These are phyloP conservation scores for Tortrix viridana DNA, from an alignment of 2,888 invertebrate species.

Conservation along the genomic window DNA sequence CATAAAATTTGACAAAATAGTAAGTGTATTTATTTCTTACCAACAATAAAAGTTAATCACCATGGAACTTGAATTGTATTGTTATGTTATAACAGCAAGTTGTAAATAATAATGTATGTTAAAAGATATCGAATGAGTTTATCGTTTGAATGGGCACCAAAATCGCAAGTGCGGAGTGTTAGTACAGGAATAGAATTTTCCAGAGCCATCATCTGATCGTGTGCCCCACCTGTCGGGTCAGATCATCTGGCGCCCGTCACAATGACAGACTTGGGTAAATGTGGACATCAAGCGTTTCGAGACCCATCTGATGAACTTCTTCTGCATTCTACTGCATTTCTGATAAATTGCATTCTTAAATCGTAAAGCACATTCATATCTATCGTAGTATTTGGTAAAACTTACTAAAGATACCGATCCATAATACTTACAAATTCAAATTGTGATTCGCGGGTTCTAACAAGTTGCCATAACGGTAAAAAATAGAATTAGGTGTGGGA, in stretches of 20 bases:
- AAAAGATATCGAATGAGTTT: not conserved
- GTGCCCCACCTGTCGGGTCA: constrained; percentile 59
- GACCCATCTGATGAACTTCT: too few relatives aligned
- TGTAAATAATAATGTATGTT: not conserved
- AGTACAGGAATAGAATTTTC: constrained; percentile 57
- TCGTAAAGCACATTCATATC: too few relatives aligned
- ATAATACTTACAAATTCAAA: too few relatives aligned
- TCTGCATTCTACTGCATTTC: too few relatives aligned
- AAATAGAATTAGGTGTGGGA: too few relatives aligned
- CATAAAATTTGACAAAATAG: constrained; percentile 7
- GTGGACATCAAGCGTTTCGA: constrained; percentile 1
- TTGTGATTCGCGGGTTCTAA: too few relatives aligned
- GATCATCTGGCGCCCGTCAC: constrained; percentile 47
- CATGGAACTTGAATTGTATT: constrained; percentile 16
- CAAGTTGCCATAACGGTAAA: too few relatives aligned
- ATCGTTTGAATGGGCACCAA: constrained; percentile 14
- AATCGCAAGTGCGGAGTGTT: constrained; percentile 26
- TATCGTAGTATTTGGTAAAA: too few relatives aligned
- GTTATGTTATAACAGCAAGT: constrained; percentile 1
- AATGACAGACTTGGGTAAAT: constrained; percentile 10
- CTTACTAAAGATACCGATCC: too few relatives aligned
- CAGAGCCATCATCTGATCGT: constrained; percentile 55
- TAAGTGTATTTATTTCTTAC: constrained; percentile 5
- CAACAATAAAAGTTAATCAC: constrained; percentile 3
- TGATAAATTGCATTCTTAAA: too few relatives aligned